Evolutionary conservation across 1,140 invertebrate genomes (phyloP).

Genomic region (Chelonus insularis): DNA sequence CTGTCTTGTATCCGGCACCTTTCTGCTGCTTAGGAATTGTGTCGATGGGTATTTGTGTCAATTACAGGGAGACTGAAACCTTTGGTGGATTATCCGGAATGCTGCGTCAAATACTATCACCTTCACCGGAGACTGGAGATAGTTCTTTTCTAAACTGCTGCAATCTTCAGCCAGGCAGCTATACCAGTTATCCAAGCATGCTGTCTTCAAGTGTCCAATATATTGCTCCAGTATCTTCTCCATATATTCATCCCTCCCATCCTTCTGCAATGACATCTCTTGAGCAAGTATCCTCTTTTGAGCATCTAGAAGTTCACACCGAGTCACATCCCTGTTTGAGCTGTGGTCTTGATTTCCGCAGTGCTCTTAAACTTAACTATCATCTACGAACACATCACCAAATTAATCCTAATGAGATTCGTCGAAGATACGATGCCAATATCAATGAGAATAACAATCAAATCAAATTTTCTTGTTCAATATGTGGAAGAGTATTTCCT

Average conservation of each 20-base stretch:
- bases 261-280: conserved; percentile 31
- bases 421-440: conserved; percentile 23
- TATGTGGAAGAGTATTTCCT: conserved; percentile 48
- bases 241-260: conserved; percentile 22
- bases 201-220: conserved; percentile 43
- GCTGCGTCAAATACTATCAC: conserved; percentile 57
- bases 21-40: conserved; percentile 5
- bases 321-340: conserved; percentile 51
- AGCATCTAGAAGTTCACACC: conserved; percentile 45
- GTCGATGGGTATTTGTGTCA: conserved; percentile 49
- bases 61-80: conserved; percentile 56
- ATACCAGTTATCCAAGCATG: conserved; percentile 46
- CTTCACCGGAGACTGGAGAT: conserved; percentile 52
- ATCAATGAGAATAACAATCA: conserved; percentile 41
- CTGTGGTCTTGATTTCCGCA: conserved; percentile 53
- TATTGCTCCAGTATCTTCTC: conserved; percentile 32
- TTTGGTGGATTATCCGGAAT: conserved; percentile 58
- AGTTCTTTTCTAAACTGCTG: conserved; percentile 40
- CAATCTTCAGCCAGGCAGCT: conserved; percentile 46
- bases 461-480: conserved; percentile 45
- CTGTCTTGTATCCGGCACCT: not conserved
- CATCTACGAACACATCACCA: conserved; percentile 50
- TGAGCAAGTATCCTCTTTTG: conserved; percentile 32
- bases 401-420: conserved; percentile 35
- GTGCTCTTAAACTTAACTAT: conserved; percentile 51